phyloP scores from a whole-genome alignment of 2,888 invertebrate species.

The Protophormia terraenovae region DNA sequence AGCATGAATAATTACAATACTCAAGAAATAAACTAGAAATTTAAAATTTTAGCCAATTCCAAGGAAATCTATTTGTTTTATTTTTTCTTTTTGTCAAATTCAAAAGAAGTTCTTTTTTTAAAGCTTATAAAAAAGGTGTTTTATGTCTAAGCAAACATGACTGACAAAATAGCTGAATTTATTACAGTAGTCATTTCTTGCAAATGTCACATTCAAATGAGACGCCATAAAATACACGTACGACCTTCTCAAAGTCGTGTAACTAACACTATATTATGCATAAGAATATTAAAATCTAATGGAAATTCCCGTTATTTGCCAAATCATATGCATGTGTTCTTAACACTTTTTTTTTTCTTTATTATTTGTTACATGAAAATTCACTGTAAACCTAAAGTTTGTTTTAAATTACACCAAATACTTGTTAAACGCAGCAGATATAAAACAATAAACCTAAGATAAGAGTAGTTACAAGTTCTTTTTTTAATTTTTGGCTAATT shows the following conservation, averaged over 20 bases:
- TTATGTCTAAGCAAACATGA: not conserved
- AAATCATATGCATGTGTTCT: not conserved
- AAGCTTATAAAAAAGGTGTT: not conserved
- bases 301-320: conserved; percentile 43
- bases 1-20: too few relatives aligned
- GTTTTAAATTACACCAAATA: not conserved
- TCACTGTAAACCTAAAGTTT: not conserved
- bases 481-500: too few relatives aligned
- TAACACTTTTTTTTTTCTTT: not conserved
- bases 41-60: not conserved
- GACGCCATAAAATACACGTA: conserved; percentile 42
- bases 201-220: conserved; percentile 11
- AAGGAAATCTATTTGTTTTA: too few relatives aligned
- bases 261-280: not conserved
- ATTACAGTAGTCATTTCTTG: not conserved
- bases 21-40: too few relatives aligned
- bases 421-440: not conserved
- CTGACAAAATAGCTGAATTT: not conserved
- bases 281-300: conserved; percentile 5
- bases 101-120: not conserved
- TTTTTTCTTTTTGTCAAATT: not conserved
- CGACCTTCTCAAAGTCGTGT: conserved; percentile 61
- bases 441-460: not conserved
- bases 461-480: too few relatives aligned
- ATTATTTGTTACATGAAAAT: not conserved